Base-by-base conservation (phyloP, 2,888 invertebrate species). In the Ochropleura plecta region DNA sequence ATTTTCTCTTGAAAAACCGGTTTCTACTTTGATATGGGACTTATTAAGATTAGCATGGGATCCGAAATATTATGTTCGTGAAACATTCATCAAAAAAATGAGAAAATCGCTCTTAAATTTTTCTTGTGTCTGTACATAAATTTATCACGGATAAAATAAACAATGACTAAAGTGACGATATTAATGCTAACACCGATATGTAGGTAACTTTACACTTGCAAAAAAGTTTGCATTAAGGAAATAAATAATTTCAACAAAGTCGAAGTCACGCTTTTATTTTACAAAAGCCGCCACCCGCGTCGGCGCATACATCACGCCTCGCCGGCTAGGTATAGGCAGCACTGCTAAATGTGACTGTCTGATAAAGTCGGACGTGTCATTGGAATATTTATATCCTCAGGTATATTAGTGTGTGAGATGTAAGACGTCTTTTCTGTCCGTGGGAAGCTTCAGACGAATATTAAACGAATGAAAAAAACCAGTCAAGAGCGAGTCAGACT, bases 161-260 rank as follows among this genome's bases (percentile, higher is more conserved):
- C 46, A 71, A 75, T 53, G 49, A 59, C 5, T 8, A 46, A 59
- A 44, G 44, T 59, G 57, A 66, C 49, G 49, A 62, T 74, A 80
- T 80, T 78, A 84, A 83, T 86, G 80, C 64, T 74, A 76, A 82
- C 62, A 71, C 74, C 62, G 64, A 68, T 71, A 59, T 78, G 49
- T 55, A 81, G 20, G 86, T 81, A 84, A 87, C 55, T 40, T 85
- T 79, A 86, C 69, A 79, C 79, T 73, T 59, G 64, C 74, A 85
- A 88, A 81, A 82, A 77, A 76, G 70, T 66, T 49, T 76, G 77
- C 57, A 80, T 83, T 73, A 82, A 79, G 76, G 73, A 82, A 87
- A 88, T 87, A 87, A 88, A 88, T 82, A 87, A 87, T 87, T 84
- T 85, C 86, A 87, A 84, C 87, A 87, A 85, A 69, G 78, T 76